A percentile compares a stretch with the other conserved stretches of the same genome.
Conservation (phyloP, 2,888 invertebrate genomes). For the Tenthredo notha region DNA sequence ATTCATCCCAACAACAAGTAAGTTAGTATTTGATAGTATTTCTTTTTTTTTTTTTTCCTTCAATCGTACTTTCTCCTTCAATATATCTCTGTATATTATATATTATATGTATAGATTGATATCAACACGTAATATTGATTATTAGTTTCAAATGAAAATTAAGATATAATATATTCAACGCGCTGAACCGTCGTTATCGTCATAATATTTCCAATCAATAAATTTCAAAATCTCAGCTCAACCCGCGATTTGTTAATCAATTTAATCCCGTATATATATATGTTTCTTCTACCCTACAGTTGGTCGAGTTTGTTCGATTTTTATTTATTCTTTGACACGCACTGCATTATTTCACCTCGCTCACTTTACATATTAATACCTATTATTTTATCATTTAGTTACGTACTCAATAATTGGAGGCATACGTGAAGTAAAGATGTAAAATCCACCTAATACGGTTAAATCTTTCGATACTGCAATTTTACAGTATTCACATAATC, state of each 20-base stretch:
- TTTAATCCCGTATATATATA: not conserved
- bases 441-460: not conserved
- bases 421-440: constrained; percentile 18
- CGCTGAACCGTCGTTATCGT: constrained; percentile 6
- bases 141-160: constrained; percentile 27
- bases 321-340: not conserved
- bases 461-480: not conserved
- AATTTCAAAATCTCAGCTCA: not conserved
- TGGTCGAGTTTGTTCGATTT: constrained; percentile 42
- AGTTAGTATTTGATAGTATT: constrained; percentile 69
- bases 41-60: constrained; percentile 17
- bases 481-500: not conserved
- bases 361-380: constrained; percentile 23
- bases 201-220: constrained; percentile 18
- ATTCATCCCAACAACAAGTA: constrained; percentile 75
- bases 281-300: constrained; percentile 24
- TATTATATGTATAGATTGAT: constrained; percentile 71
- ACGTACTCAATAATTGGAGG: constrained; percentile 37
- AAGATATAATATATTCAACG: not conserved
- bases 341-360: not conserved
- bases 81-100: constrained; percentile 69
- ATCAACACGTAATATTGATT: constrained; percentile 69
- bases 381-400: constrained; percentile 24
- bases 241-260: not conserved
- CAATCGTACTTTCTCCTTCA: constrained; percentile 67